These are phyloP conservation scores for Spheniscus humboldti DNA, from an alignment of 2,797 vertebrate species.

Conservation along the genomic window DNA sequence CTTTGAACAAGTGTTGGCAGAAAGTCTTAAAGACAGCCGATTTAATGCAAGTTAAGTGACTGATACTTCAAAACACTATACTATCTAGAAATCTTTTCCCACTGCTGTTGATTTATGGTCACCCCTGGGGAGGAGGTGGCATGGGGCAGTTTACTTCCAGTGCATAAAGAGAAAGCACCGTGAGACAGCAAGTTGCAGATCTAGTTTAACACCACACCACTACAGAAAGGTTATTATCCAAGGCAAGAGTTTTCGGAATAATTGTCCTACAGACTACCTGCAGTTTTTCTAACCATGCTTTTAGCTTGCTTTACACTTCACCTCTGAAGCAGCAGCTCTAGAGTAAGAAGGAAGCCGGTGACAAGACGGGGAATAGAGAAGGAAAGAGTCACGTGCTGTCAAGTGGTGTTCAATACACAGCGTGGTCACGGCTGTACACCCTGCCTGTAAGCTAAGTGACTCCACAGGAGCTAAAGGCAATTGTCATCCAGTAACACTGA, in stretches of 20 bases:
- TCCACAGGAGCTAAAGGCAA: not conserved
- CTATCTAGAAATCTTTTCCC: not conserved
- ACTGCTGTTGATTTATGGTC: not conserved
- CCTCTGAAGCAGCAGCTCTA: not conserved
- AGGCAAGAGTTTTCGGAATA: not conserved
- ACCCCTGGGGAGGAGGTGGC: not conserved
- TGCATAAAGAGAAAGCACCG: not conserved
- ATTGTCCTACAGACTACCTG: not conserved
- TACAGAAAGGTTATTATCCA: not conserved
- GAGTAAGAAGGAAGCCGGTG: not conserved
- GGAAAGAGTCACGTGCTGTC: not conserved
- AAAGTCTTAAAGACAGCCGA: not conserved
- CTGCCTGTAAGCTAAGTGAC: not conserved
- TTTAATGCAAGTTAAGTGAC: not conserved
- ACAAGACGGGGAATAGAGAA: not conserved
- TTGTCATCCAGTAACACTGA: not conserved
- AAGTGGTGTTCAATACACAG: not conserved
- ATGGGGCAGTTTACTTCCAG: not conserved
- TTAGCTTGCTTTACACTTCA: not conserved
- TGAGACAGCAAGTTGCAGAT: not conserved
- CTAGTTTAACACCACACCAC: not conserved
- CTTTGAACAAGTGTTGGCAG: not conserved
- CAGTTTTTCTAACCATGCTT: not conserved
- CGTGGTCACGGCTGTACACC: accelerated
- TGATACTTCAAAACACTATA: not conserved